These are phyloP conservation scores for Holacanthella duospinosa DNA, from an alignment of 2,888 invertebrate genomes.

Conservation along the genomic window DNA sequence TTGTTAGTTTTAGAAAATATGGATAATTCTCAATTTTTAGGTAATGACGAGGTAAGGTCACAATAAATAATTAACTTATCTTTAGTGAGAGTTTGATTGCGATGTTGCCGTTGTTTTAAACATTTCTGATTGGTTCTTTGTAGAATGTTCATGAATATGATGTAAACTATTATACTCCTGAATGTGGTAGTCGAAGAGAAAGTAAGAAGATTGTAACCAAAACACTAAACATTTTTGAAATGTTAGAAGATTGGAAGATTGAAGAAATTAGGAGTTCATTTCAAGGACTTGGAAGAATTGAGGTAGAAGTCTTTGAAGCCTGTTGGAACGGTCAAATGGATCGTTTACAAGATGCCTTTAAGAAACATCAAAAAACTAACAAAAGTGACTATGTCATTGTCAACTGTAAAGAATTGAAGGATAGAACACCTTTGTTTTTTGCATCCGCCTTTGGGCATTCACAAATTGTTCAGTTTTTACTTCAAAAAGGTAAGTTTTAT, in stretches of 20 bases:
- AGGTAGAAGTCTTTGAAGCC: neutral
- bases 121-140: too few relatives aligned
- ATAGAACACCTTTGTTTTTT: slow-evolving; percentile 18
- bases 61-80: too few relatives aligned
- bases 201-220: neutral
- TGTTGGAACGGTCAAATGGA: slow-evolving; percentile 9
- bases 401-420: slow-evolving; percentile 12
- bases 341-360: neutral
- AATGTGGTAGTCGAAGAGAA: too few relatives aligned
- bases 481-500: slow-evolving; percentile 9
- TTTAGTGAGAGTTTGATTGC: too few relatives aligned
- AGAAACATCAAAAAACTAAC: neutral
- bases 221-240: neutral
- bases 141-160: too few relatives aligned
- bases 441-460: slow-evolving; percentile 18
- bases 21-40: neutral
- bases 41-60: neutral
- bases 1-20: neutral
- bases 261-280: neutral
- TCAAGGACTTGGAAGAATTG: neutral
- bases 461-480: slow-evolving; percentile 15
- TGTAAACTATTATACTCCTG: too few relatives aligned
- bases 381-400: neutral
- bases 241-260: neutral
- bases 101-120: too few relatives aligned